Base-by-base conservation (phyloP, 2,888 invertebrate genomes). In the Drepanosiphum platanoidis region DNA sequence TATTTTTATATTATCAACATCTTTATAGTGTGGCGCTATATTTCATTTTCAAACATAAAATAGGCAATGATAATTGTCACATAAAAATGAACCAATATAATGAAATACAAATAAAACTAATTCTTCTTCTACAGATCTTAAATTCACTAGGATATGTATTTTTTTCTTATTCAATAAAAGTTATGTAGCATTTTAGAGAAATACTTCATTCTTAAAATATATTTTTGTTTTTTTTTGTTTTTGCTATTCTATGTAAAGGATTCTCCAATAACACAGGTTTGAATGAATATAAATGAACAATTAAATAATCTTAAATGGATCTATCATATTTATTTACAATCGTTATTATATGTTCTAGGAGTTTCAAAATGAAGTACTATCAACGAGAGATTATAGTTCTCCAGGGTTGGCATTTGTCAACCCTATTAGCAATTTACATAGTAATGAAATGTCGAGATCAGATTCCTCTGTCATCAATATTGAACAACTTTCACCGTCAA, bases 361-460 rank as follows among this genome's bases (percentile, higher is more conserved):
- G 8, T 84, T 84, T 58, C 84, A 84, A 58, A 84, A 84, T 77
- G 84, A 84, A 68, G 84, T 84, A 15, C 13, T 84, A 58, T 68
- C 84, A 3, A 68, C 84, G 1, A 84, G 84, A 30, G 84, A 84
- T 84, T 77, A 75, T n/a, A 84, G 68, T 77, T 77, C 84, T 84
- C 84, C 84, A 3, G 84, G 84, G 39, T 77, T 84, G 58, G 84
- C 84, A 58, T 84, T 84, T 68, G 75, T 84, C 39, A 84, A 84
- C 30, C 84, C 84, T 27, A 84, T 84, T 42, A 84, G 77, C 58
- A 84, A 84, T 77, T 22, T 84, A 7, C 84, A 64, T 52, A 77
- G 34, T 77, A 84, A 77, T 5, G 68, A 75, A 9, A 68, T 84
- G 22, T 84, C 77, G 15, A 42, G 68, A 39, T 77, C 77, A 18